These are phyloP conservation scores for Pseudomugil gertrudae DNA, from an alignment of 2,797 vertebrate species.

Conservation along the genomic window DNA sequence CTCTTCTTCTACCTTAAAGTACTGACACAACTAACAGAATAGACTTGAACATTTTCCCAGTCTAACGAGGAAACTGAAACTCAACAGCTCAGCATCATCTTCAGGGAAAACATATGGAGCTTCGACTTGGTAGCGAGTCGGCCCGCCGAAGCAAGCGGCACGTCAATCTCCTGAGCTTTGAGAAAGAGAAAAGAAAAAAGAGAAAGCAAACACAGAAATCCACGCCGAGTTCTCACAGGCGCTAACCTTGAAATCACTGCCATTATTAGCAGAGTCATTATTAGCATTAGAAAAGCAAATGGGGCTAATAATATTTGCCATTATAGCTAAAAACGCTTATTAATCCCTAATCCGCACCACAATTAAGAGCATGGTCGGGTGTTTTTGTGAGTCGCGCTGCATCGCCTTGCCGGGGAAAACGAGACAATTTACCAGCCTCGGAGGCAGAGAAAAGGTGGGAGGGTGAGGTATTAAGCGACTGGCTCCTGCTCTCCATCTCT, in stretches of 20 bases:
- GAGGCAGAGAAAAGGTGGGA: constrained; percentile 60
- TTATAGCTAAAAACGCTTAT: constrained; percentile 84
- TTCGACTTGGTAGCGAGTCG: constrained; percentile 54
- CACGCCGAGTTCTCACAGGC: constrained; percentile 61
- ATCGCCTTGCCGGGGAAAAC: constrained; percentile 65
- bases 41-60: neutral
- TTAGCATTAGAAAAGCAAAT: constrained; percentile 82
- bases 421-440: constrained; percentile 74
- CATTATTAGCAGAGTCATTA: constrained; percentile 78
- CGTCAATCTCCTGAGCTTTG: constrained; percentile 73
- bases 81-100: constrained; percentile 37
- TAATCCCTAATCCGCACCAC: constrained; percentile 84
- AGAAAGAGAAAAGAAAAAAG: neutral
- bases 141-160: constrained; percentile 62
- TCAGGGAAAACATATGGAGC: constrained; percentile 72
- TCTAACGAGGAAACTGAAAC: constrained; percentile 20
- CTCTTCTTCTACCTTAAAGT: neutral
- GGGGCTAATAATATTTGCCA: constrained; percentile 83
- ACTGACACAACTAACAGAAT: neutral
- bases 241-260: constrained; percentile 77
- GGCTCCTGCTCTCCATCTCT: constrained; percentile 74
- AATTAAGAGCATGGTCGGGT: constrained; percentile 80
- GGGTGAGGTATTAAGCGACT: constrained; percentile 70
- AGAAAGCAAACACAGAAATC: constrained; percentile 31
- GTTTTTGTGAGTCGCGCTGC: constrained; percentile 74